phyloP scores from a whole-genome alignment of 2,113 vertebrate genomes.

The Naja naja region DNA sequence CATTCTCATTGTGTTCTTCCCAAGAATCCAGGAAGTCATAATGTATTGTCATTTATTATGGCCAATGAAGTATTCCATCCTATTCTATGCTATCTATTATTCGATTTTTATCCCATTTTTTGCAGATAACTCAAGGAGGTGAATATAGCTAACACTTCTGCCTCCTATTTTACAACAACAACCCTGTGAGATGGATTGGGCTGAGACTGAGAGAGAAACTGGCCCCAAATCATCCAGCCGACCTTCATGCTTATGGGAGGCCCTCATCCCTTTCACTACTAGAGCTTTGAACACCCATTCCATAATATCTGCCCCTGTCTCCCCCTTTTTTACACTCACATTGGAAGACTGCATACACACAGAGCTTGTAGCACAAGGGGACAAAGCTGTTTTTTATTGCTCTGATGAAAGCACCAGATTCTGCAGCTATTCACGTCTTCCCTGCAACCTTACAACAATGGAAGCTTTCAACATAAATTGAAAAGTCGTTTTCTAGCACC shows the following conservation, averaged over 20 bases:
- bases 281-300: background rate
- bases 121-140: background rate
- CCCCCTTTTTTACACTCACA: background rate
- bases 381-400: background rate
- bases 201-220: no score
- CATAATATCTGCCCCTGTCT: background rate
- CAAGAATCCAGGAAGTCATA: no score
- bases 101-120: background rate
- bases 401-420: background rate
- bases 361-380: background rate
- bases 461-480: background rate
- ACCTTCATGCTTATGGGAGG: no score
- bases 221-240: no score
- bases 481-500: background rate
- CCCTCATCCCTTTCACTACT: no score
- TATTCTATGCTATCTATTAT: no score
- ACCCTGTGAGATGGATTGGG: no score
- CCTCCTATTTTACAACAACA: no score
- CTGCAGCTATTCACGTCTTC: background rate
- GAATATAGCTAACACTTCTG: background rate
- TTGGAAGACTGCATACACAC: background rate
- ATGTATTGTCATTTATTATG: no score
- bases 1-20: no score
- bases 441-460: background rate
- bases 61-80: no score